Evolutionary conservation across 2,113 vertebrate genomes (phyloP), one percentile per base, ranked within the genome.

Genomic region (Parus major): DNA sequence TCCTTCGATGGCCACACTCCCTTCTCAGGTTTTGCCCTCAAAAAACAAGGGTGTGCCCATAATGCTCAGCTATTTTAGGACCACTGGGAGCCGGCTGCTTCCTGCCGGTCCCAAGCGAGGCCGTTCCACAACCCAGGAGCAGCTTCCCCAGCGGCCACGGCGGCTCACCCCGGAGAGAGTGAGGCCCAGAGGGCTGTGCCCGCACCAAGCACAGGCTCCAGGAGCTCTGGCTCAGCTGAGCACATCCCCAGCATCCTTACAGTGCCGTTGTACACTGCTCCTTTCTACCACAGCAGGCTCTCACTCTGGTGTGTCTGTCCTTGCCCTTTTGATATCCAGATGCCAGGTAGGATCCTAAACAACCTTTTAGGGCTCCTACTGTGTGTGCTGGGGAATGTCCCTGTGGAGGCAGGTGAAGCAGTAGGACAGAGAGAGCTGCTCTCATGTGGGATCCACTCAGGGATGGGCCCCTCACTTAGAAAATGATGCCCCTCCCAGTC

Each of bases 11-110:
- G 50, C 69, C 41, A 15, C 8, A 1, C 66, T 91, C 88, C n/a
- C 57, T 68, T 42, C 82, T 27, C 87, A 93, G 93, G 93, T 96
- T 91, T 85, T 91, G 75, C 93, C 82, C 92, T 92, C 88, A 69
- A 56, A 81, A 39, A 88, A 69, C 90, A 93, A 77, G 90, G 93
- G 86, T 93, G 95, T 90, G 90, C 86, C 93, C 50, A 19, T 49
- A 81, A 44, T 20, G 20, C 63, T 93, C 63, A 17, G 76, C 88
- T 97, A 82, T 80, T 97, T 83, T 82, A 85, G 71, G 93, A 61
- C 63, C 85, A 53, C 52, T 86, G 64, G 93, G 93, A 95, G 88
- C 93, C 0, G 12, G 66, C 88, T 68, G 75, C 88, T 94, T 96
- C 95, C 95, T 94, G 90, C 92, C 16, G 0, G 78, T 65, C 71